These are phyloP conservation scores for Protonemura montana DNA, from an alignment of 2,888 invertebrate genomes.

Conservation along the genomic window DNA sequence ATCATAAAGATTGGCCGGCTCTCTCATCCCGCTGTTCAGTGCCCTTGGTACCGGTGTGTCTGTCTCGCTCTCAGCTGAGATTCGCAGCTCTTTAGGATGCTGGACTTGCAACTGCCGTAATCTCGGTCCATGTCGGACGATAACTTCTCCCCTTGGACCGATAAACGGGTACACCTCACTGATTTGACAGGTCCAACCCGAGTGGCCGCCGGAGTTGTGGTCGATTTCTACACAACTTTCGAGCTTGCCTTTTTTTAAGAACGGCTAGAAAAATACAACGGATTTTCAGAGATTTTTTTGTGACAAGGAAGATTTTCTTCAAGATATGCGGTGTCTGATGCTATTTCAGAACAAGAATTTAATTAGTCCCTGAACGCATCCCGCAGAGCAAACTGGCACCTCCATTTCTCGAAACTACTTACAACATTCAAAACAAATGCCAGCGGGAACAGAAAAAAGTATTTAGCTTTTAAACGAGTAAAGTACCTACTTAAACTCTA, in stretches of 20 bases:
- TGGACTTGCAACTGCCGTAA: slow-evolving; percentile 41
- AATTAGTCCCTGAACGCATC: no score
- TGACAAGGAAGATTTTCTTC: no score
- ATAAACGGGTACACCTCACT: slow-evolving; percentile 56
- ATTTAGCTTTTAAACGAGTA: no score
- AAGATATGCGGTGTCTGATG: no score
- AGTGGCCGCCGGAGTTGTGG: not conserved
- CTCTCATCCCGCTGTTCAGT: slow-evolving; percentile 14
- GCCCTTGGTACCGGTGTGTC: slow-evolving; percentile 22
- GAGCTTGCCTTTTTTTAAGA: not conserved
- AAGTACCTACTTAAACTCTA: no score
- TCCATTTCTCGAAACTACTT: no score
- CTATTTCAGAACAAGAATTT: no score
- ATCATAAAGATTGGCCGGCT: slow-evolving; percentile 44
- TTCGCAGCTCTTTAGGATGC: slow-evolving; percentile 44
- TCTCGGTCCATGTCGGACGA: slow-evolving; percentile 43
- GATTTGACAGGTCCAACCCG: slow-evolving; percentile 39
- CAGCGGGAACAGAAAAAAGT: no score
- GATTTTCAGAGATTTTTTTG: not conserved
- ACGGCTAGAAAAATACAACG: not conserved
- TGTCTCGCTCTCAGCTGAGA: slow-evolving; percentile 41
- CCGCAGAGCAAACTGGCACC: no score
- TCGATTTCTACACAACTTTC: not conserved
- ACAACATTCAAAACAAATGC: no score
- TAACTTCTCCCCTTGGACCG: slow-evolving; percentile 59